Evolutionary conservation across 2,113 vertebrate genomes (phyloP), one percentile per base, ranked within the genome.

Genomic region (Seriola rivoliana): DNA sequence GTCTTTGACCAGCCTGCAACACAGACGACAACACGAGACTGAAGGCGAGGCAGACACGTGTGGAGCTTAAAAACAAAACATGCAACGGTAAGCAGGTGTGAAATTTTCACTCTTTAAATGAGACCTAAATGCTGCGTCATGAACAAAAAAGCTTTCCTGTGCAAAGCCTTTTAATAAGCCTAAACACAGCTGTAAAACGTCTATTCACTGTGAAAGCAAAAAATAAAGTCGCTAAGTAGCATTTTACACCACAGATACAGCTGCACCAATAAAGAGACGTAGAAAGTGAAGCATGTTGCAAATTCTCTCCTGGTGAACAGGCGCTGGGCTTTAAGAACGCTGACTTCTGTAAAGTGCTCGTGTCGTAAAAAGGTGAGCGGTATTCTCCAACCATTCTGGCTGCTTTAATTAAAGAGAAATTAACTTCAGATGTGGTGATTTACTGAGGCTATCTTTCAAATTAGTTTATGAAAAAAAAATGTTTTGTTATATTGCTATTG

Each of bases 1-100:
- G n/a, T 99, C 98, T 91, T 97, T 99, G 44, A 99, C 98, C 89
- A 99, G 89, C 98, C 98, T 99, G 92, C 71, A 90, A 92, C 86
- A 84, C 78, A 86, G 8, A 84, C 19, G 50, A n/a, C 1, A 46
- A 40, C 50, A 72, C 2, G 3, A 17, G 34, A 32, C 9, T 77
- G 4, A 84, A 81, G 12, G 50, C 9, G 8, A 50, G 3, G 34
- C 21, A 50, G 10, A 54, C 59, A 67, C 19, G 19, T 34, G 21
- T 16, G 42, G 34, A 44, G 42, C 64, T 13, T 32, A 4, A 42
- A 55, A 71, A 75, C 13, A 42, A 60, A 71, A 64, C 14, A 38
- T 5, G 36, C 32, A 10, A 5, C 1, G 29, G 14, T 46, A 52
- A 72, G 25, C 52, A 74, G 44, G 80, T 76, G 77, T 44, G 13